These are phyloP conservation scores for Phycodurus eques DNA, from an alignment of 2,113 vertebrate species.

Conservation along the genomic window DNA sequence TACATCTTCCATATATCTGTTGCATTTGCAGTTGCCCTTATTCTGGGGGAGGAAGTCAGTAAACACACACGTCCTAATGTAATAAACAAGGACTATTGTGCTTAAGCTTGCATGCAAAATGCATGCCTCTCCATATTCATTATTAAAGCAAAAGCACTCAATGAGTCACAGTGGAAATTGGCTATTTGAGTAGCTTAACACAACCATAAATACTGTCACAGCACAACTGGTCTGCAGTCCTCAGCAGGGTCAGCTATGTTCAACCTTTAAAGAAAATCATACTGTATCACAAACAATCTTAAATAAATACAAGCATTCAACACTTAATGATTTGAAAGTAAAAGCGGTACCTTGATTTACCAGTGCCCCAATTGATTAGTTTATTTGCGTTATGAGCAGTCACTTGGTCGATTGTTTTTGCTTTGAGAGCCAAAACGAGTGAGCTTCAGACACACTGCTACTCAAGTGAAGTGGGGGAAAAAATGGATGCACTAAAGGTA, in stretches of 20 bases:
- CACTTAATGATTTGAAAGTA: not conserved
- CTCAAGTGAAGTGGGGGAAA: no score
- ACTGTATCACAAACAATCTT: no score
- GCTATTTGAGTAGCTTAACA: slow-evolving; percentile 24
- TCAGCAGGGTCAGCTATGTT: slow-evolving; percentile 20
- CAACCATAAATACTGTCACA: slow-evolving; percentile 15
- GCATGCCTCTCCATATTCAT: slow-evolving; percentile 37
- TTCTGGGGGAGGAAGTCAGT: slow-evolving; percentile 9
- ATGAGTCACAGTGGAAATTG: slow-evolving; percentile 37
- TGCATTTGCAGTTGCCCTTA: not conserved
- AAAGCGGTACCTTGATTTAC: no score
- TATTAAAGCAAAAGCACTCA: slow-evolving; percentile 54
- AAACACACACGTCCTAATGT: slow-evolving; percentile 26
- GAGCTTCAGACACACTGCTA: no score
- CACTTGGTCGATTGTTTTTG: no score
- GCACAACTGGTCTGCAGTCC: slow-evolving; percentile 31
- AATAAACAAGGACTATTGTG: slow-evolving; percentile 28
- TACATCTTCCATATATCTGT: not conserved
- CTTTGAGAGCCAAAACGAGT: no score
- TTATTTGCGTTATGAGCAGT: no score
- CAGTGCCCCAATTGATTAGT: no score
- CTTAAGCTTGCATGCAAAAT: slow-evolving; percentile 14
- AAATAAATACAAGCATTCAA: not conserved
- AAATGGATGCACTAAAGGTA: no score
- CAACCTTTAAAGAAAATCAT: slow-evolving; percentile 9